A percentile compares a stretch with the other conserved stretches of the same genome.
Evolutionary conservation across 1,140 invertebrate species (phyloP).

Genomic region (Drosophila guanche): DNA sequence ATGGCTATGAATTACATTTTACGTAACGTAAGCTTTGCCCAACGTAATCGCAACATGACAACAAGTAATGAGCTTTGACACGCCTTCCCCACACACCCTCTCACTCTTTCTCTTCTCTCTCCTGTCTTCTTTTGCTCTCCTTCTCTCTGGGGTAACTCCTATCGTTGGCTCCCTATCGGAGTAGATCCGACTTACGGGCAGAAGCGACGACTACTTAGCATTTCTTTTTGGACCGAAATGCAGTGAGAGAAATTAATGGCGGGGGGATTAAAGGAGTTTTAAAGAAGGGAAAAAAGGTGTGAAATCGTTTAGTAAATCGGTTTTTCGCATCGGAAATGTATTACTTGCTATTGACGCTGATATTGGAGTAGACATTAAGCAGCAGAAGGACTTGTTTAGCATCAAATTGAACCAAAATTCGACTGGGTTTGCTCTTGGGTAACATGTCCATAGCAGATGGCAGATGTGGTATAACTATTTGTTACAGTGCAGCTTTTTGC

Average conservation of each 20-base stretch:
- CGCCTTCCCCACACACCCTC: neutral
- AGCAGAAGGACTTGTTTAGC: no score
- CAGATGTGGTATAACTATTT: no score
- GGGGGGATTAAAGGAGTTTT: no score
- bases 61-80: constrained; percentile 68
- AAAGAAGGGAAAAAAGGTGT: no score
- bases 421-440: no score
- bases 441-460: no score
- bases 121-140: neutral
- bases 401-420: neutral
- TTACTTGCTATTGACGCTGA: no score
- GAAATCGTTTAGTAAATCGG: no score
- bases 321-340: no score
- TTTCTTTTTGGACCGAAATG: constrained; percentile 33
- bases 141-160: neutral
- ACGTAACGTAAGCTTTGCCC: constrained; percentile 60
- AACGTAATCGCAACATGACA: constrained; percentile 69
- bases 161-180: neutral
- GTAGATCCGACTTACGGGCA: constrained; percentile 41
- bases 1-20: constrained; percentile 61
- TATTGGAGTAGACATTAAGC: no score
- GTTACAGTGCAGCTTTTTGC: constrained; percentile 7
- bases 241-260: constrained; percentile 10
- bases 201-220: constrained; percentile 39
- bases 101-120: neutral